Evolutionary conservation across 2,888 invertebrate genomes (phyloP).

Genomic region (Pedicia rivosa): DNA sequence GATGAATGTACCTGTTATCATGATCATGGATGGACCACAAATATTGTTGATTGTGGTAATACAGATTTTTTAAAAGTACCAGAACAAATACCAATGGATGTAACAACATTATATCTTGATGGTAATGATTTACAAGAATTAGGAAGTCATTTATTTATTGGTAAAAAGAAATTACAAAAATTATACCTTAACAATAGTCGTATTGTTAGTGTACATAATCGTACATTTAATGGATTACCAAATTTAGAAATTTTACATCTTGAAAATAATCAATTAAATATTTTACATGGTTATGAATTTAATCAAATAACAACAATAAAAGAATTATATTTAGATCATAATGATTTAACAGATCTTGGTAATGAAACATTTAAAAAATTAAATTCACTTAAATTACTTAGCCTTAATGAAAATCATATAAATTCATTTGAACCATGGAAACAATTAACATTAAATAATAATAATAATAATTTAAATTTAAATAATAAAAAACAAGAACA

Average conservation of each 20-base stretch:
- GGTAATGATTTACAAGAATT: constrained; percentile 64
- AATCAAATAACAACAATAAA: constrained; percentile 54
- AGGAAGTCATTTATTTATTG: constrained; percentile 73
- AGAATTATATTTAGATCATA: constrained; percentile 60
- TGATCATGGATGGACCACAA: constrained; percentile 70
- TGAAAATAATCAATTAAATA: constrained; percentile 55
- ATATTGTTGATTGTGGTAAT: constrained; percentile 68
- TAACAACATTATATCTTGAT: constrained; percentile 72
- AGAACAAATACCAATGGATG: constrained; percentile 73
- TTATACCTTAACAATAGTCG: constrained; percentile 65
- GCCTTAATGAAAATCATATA: constrained; percentile 62
- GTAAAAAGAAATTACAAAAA: constrained; percentile 63
- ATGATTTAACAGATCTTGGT: constrained; percentile 53
- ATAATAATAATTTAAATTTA: constrained; percentile 30
- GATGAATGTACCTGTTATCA: constrained; percentile 73
- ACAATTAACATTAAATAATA: constrained; percentile 39
- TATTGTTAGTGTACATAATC: constrained; percentile 57
- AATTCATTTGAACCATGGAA: constrained; percentile 59
- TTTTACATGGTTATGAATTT: constrained; percentile 61
- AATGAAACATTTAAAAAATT: constrained; percentile 62
- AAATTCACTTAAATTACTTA: constrained; percentile 51
- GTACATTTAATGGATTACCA: constrained; percentile 66
- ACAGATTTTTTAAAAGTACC: constrained; percentile 58
- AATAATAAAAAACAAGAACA: neutral
- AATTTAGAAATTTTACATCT: constrained; percentile 57